Base-by-base conservation (phyloP, 2,113 vertebrate genomes). In the Rhabdornis inornatus region DNA sequence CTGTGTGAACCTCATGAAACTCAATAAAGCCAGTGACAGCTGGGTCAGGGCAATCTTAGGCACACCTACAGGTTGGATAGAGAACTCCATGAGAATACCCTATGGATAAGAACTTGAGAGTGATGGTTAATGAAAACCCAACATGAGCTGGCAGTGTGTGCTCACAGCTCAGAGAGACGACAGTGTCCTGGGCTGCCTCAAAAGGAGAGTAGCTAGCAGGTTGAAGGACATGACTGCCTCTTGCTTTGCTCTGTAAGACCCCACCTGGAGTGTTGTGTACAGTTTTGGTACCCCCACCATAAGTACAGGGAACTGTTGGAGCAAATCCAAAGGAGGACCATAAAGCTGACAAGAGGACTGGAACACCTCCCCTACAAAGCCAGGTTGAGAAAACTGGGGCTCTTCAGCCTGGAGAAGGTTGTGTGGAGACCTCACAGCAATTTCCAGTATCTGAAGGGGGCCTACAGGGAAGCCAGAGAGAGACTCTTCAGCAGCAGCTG, bases 81-180 rank as follows among this genome's bases (percentile, higher is more conserved):
- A 74, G 45, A 89, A 39, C 22, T 45, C 45, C 52, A n/a, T n/a
- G 59, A 39, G 15, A 74, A n/a, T 37, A 44, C 13, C 5, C 33
- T 45, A 9, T 39, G 33, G 44, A 74, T 50, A 74, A 52, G 59
- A 17, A 37, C 15, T 59, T 44, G 10, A 19, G 44, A 59, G 7
- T 21, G 19, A 45, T 74, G 33, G 15, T 37, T 50, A 44, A 37
- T 57, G 37, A 81, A 81, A 81, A 28, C 23, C 50, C 33, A 21
- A 6, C 11, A 9, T 37, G 52, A 74, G 22, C 27, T 19, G 18
- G 13, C 28, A 17, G 13, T n/a, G 8, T 30, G 11, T 0, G 0
- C 22, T 66, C 23, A 44, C 37, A 52, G 37, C 18, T 13, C 27
- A 66, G 44, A 59, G 52, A 39, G 15, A 19, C 15, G 39, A 3